Evolutionary conservation across 2,113 vertebrate species (phyloP).

Genomic region (Paralichthys olivaceus): DNA sequence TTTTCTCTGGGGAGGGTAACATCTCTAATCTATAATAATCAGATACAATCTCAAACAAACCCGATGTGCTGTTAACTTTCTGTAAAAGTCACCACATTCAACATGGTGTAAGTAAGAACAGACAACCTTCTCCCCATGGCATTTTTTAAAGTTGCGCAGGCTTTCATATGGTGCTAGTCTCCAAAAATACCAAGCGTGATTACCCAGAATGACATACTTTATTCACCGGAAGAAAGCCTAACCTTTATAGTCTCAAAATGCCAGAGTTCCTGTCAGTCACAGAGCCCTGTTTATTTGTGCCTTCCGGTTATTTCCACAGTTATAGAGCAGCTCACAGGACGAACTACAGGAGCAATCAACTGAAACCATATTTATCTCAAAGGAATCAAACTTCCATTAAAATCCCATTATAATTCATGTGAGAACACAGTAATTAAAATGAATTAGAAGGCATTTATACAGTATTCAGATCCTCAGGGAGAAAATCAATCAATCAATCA

Average conservation of each 20-base stretch:
- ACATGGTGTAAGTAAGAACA: too few relatives aligned
- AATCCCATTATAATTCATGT: background rate
- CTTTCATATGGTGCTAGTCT: too few relatives aligned
- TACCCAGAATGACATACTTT: background rate
- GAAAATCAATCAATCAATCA: background rate
- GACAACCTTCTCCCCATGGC: too few relatives aligned
- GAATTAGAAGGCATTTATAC: too few relatives aligned
- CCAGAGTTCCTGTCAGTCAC: slow-evolving; percentile 43
- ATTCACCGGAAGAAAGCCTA: slow-evolving; percentile 13
- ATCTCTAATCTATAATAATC: too few relatives aligned
- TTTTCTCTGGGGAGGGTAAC: too few relatives aligned
- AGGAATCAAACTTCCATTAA: too few relatives aligned
- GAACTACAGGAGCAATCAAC: slow-evolving; percentile 23
- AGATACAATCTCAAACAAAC: too few relatives aligned
- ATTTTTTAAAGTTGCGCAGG: background rate
- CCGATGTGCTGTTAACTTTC: too few relatives aligned
- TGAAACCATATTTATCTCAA: slow-evolving; percentile 40
- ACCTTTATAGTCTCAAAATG: slow-evolving; percentile 28
- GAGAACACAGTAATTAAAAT: slow-evolving; percentile 15
- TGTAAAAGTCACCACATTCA: too few relatives aligned
- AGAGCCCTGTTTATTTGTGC: slow-evolving; percentile 36
- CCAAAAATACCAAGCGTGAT: background rate
- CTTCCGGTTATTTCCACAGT: slow-evolving; percentile 30
- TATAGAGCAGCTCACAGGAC: slow-evolving; percentile 16
- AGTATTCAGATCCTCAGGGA: too few relatives aligned